Evolutionary conservation across 2,797 vertebrate species (phyloP), one percentile per base, ranked within the genome.

Genomic region (Peromyscus nudipes): DNA sequence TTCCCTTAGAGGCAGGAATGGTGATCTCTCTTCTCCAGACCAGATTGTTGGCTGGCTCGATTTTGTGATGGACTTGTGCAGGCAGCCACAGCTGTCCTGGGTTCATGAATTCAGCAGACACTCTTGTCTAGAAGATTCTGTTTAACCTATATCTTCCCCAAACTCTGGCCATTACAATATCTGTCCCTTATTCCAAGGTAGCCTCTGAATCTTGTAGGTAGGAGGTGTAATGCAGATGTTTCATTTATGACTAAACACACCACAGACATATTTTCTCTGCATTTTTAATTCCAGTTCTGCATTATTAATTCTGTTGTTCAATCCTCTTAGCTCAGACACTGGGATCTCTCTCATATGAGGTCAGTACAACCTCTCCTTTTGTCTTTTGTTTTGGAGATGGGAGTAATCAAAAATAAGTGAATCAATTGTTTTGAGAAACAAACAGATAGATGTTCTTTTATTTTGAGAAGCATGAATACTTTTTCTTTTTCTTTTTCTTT

Each of bases 301-400:
- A 37, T 73, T 65, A 27, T 10, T 92, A 37, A n/a, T 60, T 96
- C 75, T 89, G 19, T 65, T 81, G 43, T 29, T 87, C 34, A 60
- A 64, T 79, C 9, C 77, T 87, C 6, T 43, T 4, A 17, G 2
- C 76, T 46, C 60, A 10, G 2, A 9, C 17, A 62, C 5, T 40
- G 16, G 12, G 25, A 88, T 12, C 13, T 64, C 8, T 93, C 89
- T 87, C 77, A 49, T 12, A 81, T 60, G 27, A 81, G 21, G 55
- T 89, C 12, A 92, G 49, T 6, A 73, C 46, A 16, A 2, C 16
- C 52, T 9, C 37, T 77, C 4, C 25, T 73, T 87, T 89, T 62
- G 77, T 82, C 93, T 95, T 52, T 80, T 31, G 10, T 86, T 92
- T 93, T 89, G 34, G 73, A 67, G 21, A 86, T 37, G 23, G 12